A percentile compares a stretch with the other conserved stretches of the same genome.
Evolutionary conservation across 2,888 invertebrate species (phyloP).

Genomic region (Hedychridium roseum): DNA sequence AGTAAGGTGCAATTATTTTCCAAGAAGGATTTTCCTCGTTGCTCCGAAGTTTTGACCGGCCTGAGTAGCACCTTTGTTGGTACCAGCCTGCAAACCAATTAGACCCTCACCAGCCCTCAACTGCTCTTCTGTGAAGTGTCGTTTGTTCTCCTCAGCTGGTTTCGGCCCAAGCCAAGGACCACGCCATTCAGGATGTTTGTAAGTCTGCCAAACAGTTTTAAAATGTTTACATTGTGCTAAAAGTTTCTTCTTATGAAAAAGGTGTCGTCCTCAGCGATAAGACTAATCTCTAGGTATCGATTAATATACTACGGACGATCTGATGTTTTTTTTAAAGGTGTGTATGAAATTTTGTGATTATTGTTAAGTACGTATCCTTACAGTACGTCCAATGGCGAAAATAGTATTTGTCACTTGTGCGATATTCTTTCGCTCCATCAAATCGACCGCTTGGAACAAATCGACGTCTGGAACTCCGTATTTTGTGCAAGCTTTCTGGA

Average conservation of each 20-base stretch:
- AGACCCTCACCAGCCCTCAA: conserved; percentile 83
- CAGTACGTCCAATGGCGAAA: conserved; percentile 87
- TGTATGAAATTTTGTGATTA: too few species aligned
- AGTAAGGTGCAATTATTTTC: conserved; percentile 75
- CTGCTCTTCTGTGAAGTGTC: conserved; percentile 71
- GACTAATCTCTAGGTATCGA: too few species aligned
- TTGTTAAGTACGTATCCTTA: too few species aligned
- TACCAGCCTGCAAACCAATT: conserved; percentile 88
- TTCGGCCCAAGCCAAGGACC: conserved; percentile 85
- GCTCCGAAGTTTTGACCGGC: conserved; percentile 90
- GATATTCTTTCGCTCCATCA: conserved; percentile 92
- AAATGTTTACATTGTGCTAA: conserved; percentile 13
- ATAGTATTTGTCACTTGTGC: conserved; percentile 87
- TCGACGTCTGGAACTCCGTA: conserved; percentile 89
- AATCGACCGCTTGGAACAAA: conserved; percentile 89
- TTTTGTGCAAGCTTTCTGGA: conserved; percentile 81
- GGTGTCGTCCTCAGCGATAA: too few species aligned
- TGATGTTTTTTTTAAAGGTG: too few species aligned
- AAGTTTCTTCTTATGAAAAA: too few species aligned
- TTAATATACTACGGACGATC: too few species aligned
- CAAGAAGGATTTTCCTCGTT: conserved; percentile 81
- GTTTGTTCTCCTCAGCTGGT: conserved; percentile 80
- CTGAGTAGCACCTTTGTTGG: conserved; percentile 85
- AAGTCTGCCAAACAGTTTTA: conserved; percentile 69
- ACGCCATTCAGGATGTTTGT: conserved; percentile 84